These are phyloP conservation scores for Trichogramma evanescens DNA, from an alignment of 2,888 invertebrate species.

Conservation along the genomic window DNA sequence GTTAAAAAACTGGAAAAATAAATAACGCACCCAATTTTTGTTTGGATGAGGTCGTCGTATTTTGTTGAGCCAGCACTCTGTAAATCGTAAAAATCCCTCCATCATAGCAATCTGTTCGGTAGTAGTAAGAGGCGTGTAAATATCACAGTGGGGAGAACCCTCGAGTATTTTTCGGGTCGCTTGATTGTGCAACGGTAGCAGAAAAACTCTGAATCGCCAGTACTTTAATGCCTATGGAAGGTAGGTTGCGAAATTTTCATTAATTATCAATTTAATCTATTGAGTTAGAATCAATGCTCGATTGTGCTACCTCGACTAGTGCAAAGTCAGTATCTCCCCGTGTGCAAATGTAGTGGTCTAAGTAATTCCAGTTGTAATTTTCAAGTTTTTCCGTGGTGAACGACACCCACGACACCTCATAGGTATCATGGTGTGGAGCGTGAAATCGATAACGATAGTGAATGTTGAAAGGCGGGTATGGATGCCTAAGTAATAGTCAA, in stretches of 20 bases:
- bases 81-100: conserved; percentile 73
- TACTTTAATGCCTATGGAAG: conserved; percentile 68
- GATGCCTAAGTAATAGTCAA: conserved; percentile 60
- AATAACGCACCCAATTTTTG: conserved; percentile 66
- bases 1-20: conserved; percentile 8
- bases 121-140: conserved; percentile 63
- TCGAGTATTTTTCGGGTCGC: conserved; percentile 75
- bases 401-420: conserved; percentile 90
- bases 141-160: conserved; percentile 68
- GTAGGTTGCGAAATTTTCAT: background rate
- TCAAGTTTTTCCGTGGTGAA: conserved; percentile 92
- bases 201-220: conserved; percentile 85
- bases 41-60: conserved; percentile 70
- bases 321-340: conserved; percentile 88
- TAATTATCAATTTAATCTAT: background rate
- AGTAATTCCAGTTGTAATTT: conserved; percentile 95
- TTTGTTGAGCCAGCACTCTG: conserved; percentile 82
- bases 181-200: conserved; percentile 74
- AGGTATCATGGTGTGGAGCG: conserved; percentile 85
- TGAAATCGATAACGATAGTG: conserved; percentile 88
- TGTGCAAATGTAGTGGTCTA: conserved; percentile 94
- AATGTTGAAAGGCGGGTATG: conserved; percentile 86
- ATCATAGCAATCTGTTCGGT: conserved; percentile 57
- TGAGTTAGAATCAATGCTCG: background rate
- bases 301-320: conserved; percentile 65